Base-by-base conservation (phyloP, 2,113 vertebrate genomes). In the Rhegmatorhina hoffmannsi region DNA sequence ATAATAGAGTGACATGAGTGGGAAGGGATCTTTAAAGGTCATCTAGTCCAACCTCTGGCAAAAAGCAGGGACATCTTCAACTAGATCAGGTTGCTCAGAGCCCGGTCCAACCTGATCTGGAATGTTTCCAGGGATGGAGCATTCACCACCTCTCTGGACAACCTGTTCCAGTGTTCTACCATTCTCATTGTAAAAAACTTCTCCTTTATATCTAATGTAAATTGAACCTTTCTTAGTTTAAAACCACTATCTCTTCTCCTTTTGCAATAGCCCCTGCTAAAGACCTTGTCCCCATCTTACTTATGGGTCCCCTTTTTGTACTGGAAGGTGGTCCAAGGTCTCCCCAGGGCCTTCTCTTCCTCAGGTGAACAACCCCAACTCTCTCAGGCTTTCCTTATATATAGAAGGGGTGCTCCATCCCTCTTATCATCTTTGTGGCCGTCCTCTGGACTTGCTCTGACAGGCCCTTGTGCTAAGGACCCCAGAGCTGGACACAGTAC, bases 31-130 rank as follows among this genome's bases (percentile, higher is more conserved):
- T 62, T 19, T 33, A 19, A 69, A 34, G 13, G 25, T 36, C 40
- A 34, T 18, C 6, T 10, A 3, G 11, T 31, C 29, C 55, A 62
- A 46, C 0, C 3, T 5, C 3, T 12, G 31, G 47, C 29, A 43
- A 55, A 69, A 15, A 31, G 3, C 24, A 20, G 62, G 38, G 29
- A 18, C 47, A 62, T 13, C 34, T 69, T 89, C 25, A 40, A 4
- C 25, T 7, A 23, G 25, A 62, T 3, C 40, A 40, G 29, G 55
- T 0, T 47, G 28, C 20, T 68, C 62, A 76, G 70, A 62, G n/a
- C 17, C 13, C 21, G 55, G 21, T 34, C 63, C 28, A 83, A 23
- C 40, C 31, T 16, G 29, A 7, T 25, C 47, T 25, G 26, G 56
- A 53, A 11, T 33, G 21, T 4, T 56, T 43, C 56, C 5, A 5